Percentiles rank a stretch among this genome's conserved stretches.
These are phyloP conservation scores for Nephrocerus scutellatus DNA, from an alignment of 2,888 invertebrate species.

Conservation along the genomic window DNA sequence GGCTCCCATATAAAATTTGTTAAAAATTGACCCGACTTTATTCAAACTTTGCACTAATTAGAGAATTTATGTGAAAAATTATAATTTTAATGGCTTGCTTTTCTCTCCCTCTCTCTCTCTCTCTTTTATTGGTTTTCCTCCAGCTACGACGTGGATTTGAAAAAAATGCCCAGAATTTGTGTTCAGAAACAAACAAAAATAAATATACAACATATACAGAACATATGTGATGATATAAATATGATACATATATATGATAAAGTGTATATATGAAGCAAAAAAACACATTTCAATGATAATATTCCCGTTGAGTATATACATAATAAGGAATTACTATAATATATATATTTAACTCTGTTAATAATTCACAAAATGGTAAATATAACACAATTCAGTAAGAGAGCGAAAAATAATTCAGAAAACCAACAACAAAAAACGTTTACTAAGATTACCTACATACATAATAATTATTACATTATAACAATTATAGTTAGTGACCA, in stretches of 20 bases:
- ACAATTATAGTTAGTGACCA: neutral
- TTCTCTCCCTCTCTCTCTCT: too few species aligned
- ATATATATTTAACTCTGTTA: constrained; percentile 25
- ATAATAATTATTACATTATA: too few species aligned
- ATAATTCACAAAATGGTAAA: constrained; percentile 23
- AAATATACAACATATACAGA: constrained; percentile 18
- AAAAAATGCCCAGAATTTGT: constrained; percentile 23
- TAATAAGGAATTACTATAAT: too few species aligned
- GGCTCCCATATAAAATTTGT: too few species aligned
- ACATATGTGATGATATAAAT: constrained; percentile 11
- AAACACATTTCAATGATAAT: too few species aligned
- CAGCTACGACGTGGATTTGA: too few species aligned
- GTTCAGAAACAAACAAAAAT: constrained; percentile 20
- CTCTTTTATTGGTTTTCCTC: too few species aligned
- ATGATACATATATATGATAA: constrained; percentile 16
- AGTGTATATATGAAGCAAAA: constrained; percentile 12
- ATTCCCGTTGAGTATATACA: too few species aligned
- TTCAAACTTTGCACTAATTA: too few species aligned
- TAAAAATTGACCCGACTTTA: too few species aligned
- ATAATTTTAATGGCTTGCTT: too few species aligned
- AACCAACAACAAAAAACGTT: constrained; percentile 3
- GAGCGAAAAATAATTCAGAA: constrained; percentile 21
- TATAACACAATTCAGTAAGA: constrained; percentile 22
- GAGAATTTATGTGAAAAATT: too few species aligned
- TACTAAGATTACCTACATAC: constrained; percentile 22